These are phyloP conservation scores for Misgurnus mizolepis DNA, from an alignment of 2,113 vertebrate species.

Conservation along the genomic window DNA sequence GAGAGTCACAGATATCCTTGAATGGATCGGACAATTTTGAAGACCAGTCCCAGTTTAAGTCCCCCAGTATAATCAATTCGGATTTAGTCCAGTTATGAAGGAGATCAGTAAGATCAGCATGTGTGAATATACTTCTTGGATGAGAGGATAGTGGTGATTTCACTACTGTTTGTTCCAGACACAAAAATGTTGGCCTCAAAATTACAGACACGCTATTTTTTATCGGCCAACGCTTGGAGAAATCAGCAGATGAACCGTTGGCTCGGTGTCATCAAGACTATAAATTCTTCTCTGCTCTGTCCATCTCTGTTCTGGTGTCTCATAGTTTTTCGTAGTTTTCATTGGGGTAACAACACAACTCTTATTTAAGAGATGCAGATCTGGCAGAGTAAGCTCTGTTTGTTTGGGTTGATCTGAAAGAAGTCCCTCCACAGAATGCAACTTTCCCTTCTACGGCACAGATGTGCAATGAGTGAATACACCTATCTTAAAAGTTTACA, in stretches of 20 bases:
- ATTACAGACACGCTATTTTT: conserved; percentile 27
- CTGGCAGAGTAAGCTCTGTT: not conserved
- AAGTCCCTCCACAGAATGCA: not conserved
- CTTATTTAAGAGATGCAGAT: conserved; percentile 13
- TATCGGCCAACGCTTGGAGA: not conserved
- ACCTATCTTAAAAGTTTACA: no score
- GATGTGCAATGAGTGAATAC: not conserved
- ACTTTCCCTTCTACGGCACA: not conserved
- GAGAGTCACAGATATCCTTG: no score
- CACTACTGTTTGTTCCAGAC: conserved; percentile 42
- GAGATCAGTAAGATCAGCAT: no score
- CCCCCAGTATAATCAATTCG: no score
- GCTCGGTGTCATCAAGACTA: conserved; percentile 7
- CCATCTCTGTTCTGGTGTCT: not conserved
- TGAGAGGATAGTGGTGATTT: conserved; percentile 18
- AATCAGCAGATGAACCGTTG: conserved; percentile 31
- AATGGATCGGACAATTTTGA: no score
- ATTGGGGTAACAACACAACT: conserved; percentile 3
- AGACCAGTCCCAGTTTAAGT: no score
- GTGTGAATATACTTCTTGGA: conserved; percentile 45
- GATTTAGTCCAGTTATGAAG: no score
- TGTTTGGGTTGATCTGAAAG: conserved; percentile 4
- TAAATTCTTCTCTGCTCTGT: conserved; percentile 16
- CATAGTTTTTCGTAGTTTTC: not conserved
- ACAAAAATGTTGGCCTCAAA: conserved; percentile 33